A percentile compares a stretch with the other conserved stretches of the same genome.
phyloP scores from a whole-genome alignment of 2,113 vertebrate genomes.

The Megaceryle torquata region DNA sequence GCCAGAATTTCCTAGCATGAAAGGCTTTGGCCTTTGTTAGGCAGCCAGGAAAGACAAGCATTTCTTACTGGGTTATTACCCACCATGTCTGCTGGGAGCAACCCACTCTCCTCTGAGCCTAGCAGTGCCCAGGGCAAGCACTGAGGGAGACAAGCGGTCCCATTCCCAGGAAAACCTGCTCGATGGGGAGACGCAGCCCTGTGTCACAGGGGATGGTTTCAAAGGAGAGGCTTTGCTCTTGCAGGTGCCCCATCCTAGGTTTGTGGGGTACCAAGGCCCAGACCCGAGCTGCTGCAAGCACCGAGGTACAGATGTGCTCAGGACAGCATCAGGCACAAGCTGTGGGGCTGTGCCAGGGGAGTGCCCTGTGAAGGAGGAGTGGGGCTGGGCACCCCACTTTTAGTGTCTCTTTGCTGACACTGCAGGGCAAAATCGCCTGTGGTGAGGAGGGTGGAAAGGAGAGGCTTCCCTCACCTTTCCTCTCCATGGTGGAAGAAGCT shows the following conservation, averaged over 20 bases:
- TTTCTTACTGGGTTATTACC: neutral
- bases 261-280: neutral
- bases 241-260: neutral
- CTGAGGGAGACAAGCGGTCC: rapidly evolving
- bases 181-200: neutral
- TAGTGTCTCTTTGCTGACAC: rapidly evolving
- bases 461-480: neutral
- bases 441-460: neutral
- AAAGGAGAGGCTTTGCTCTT: neutral
- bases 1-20: constrained; percentile 58
- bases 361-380: neutral
- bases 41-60: neutral
- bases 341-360: neutral
- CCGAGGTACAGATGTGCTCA: rapidly evolving
- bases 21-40: constrained; percentile 33
- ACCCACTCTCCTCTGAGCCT: neutral
- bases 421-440: neutral
- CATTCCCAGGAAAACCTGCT: neutral
- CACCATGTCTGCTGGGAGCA: neutral
- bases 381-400: neutral
- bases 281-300: rapidly evolving
- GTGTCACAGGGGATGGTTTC: neutral
- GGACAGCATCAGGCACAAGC: neutral
- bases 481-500: rapidly evolving
- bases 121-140: neutral